Conservation (phyloP, 2,113 vertebrate genomes). For the Seriola quinqueradiata region DNA sequence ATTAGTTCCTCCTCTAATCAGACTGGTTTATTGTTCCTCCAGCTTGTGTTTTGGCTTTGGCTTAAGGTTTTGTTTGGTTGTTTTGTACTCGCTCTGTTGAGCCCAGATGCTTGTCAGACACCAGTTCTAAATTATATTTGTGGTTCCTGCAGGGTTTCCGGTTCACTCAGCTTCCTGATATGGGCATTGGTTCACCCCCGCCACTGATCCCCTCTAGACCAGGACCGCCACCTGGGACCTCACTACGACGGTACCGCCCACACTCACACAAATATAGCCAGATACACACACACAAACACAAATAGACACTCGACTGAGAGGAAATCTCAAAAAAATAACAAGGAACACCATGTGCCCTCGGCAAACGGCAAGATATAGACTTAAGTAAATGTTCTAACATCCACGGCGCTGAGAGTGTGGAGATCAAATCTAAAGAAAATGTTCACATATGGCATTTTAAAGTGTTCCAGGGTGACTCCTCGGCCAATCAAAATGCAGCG, state of each 20-base stretch:
- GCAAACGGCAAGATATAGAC: not conserved
- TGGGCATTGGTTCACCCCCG: slow-evolving; percentile 95
- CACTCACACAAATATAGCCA: not conserved
- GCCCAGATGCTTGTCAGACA: not conserved
- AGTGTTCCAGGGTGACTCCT: not conserved
- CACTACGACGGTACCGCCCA: slow-evolving; percentile 87
- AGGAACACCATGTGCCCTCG: not conserved
- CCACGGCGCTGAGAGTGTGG: not conserved
- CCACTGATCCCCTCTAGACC: slow-evolving; percentile 94
- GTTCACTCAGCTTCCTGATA: slow-evolving; percentile 98
- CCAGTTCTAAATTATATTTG: not conserved
- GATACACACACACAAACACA: not conserved
- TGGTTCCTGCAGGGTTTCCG: slow-evolving; percentile 90
- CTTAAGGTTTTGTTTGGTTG: not conserved
- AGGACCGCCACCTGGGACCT: slow-evolving; percentile 91
- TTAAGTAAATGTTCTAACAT: not conserved
- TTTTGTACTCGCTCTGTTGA: not conserved
- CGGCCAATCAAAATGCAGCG: slow-evolving; percentile 26
- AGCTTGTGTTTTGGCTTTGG: not conserved
- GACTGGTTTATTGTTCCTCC: not conserved
- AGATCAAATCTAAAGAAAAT: not conserved
- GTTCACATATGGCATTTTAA: slow-evolving; percentile 4
- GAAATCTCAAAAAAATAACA: not conserved
- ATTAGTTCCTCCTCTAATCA: too few species aligned
- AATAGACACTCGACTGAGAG: not conserved